Conservation (phyloP, 2,113 vertebrate genomes). For the Pelodiscus sinensis region DNA sequence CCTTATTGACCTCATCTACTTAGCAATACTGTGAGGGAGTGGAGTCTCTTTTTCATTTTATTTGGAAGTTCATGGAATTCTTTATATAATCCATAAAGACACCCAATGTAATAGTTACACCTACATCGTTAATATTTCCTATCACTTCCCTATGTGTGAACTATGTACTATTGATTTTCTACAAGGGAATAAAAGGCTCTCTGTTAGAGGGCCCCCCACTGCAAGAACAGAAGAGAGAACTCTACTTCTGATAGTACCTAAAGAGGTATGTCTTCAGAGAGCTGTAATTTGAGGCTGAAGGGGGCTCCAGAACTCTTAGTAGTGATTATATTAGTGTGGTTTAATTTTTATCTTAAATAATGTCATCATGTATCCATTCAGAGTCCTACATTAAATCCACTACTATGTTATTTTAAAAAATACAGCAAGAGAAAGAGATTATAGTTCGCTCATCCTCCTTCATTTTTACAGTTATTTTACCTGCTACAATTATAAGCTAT, state of each 20-base stretch:
- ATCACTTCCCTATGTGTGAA: neutral
- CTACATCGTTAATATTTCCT: neutral
- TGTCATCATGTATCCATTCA: slow-evolving; percentile 21
- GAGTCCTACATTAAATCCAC: slow-evolving; percentile 1
- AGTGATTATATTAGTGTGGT: slow-evolving; percentile 32
- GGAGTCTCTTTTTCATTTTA: neutral
- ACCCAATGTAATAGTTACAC: neutral
- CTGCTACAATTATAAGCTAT: slow-evolving; percentile 41
- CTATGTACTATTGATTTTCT: neutral
- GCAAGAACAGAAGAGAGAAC: neutral
- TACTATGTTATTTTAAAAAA: neutral
- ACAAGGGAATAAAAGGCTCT: neutral
- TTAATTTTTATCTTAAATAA: slow-evolving; percentile 34
- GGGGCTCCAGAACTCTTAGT: slow-evolving; percentile 59
- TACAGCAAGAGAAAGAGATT: slow-evolving; percentile 20
- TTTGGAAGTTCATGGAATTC: neutral
- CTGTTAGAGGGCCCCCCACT: neutral
- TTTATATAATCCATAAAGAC: neutral
- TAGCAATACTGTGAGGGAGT: neutral
- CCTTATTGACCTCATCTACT: neutral
- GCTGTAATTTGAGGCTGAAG: neutral
- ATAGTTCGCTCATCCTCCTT: slow-evolving; percentile 36
- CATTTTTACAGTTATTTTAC: slow-evolving; percentile 46
- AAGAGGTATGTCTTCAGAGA: neutral
- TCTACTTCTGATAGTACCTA: neutral